phyloP scores from a whole-genome alignment of 2,797 vertebrate species.

The Oreochromis mossambicus region DNA sequence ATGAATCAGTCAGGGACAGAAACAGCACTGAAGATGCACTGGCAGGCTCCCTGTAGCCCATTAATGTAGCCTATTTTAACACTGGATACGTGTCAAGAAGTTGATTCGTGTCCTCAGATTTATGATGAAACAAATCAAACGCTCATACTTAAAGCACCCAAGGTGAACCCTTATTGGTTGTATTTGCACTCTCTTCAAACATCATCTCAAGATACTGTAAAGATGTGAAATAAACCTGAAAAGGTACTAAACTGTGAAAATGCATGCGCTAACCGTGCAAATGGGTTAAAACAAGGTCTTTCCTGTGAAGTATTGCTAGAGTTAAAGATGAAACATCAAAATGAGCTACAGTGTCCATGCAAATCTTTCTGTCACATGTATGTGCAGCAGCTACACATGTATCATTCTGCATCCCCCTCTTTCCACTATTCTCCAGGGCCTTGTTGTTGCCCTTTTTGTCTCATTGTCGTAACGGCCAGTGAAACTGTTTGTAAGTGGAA shows the following conservation, averaged over 20 bases:
- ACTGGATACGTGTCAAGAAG: neutral
- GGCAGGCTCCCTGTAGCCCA: neutral
- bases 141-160: neutral
- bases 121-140: neutral
- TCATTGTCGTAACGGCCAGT: neutral
- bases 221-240: neutral
- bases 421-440: slow-evolving; percentile 7
- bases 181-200: neutral
- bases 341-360: neutral
- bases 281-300: neutral
- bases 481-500: slow-evolving; percentile 11
- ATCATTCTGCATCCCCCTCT: neutral
- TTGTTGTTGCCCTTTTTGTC: slow-evolving; percentile 23
- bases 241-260: neutral
- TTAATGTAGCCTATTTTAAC: neutral
- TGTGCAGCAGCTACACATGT: neutral
- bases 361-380: neutral
- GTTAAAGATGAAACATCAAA: neutral
- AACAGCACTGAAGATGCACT: neutral
- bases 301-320: neutral
- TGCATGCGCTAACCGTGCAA: neutral
- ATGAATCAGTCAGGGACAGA: neutral
- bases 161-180: neutral
- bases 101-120: neutral
- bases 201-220: neutral